phyloP scores from a whole-genome alignment of 2,113 vertebrate genomes.

The Rhizomys pruinosus region DNA sequence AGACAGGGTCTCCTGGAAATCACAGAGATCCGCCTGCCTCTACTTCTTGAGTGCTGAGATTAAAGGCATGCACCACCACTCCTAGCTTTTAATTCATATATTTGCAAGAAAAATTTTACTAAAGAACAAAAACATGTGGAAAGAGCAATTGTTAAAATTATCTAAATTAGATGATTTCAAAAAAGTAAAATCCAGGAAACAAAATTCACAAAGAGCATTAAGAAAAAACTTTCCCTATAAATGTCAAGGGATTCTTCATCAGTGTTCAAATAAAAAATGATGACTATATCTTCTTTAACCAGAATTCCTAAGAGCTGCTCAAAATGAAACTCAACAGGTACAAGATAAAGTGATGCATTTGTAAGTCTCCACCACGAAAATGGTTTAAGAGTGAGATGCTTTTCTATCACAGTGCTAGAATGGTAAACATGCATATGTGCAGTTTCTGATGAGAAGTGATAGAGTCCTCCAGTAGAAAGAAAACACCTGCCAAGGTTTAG shows the following conservation, averaged over 20 bases:
- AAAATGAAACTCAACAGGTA: constrained; percentile 56
- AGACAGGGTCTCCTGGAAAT: no score
- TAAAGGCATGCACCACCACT: no score
- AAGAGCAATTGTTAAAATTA: constrained; percentile 54
- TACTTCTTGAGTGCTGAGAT: no score
- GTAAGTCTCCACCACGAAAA: constrained; percentile 58
- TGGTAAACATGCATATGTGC: not conserved
- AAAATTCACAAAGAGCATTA: constrained; percentile 43
- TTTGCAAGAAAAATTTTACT: constrained; percentile 25
- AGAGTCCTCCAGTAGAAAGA: constrained; percentile 85
- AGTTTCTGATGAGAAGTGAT: constrained; percentile 35
- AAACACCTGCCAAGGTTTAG: constrained; percentile 46
- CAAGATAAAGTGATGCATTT: constrained; percentile 64
- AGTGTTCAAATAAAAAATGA: constrained; percentile 27
- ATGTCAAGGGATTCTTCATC: constrained; percentile 25
- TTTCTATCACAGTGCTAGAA: not conserved
- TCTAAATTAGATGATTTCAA: constrained; percentile 44
- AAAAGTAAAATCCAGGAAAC: constrained; percentile 29
- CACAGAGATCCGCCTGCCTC: no score
- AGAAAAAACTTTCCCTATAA: not conserved
- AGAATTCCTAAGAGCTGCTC: not conserved
- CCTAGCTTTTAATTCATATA: constrained; percentile 56
- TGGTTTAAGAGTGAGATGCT: not conserved
- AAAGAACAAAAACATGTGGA: constrained; percentile 21
- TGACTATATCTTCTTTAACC: not conserved